These are phyloP conservation scores for Agapornis roseicollis DNA, from an alignment of 2,113 vertebrate species.

Conservation along the genomic window DNA sequence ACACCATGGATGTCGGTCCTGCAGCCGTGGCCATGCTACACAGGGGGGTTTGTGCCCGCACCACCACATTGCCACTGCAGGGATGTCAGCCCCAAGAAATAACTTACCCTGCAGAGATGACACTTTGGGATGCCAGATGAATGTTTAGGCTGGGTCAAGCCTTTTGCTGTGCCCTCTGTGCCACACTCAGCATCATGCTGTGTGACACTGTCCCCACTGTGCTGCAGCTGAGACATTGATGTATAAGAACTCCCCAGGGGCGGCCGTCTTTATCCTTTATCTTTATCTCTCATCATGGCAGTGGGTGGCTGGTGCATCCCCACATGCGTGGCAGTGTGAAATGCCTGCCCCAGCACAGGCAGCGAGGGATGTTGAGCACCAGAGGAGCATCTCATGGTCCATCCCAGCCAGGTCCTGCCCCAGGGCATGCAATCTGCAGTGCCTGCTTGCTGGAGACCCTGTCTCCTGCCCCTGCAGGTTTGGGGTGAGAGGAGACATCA, in stretches of 20 bases:
- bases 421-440: rapidly evolving
- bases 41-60: rapidly evolving
- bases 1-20: rapidly evolving
- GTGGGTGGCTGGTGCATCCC: not conserved
- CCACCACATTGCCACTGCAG: rapidly evolving
- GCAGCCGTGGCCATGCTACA: rapidly evolving
- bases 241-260: not conserved
- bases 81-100: not conserved
- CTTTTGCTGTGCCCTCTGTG: not conserved
- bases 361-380: not conserved
- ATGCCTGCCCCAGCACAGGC: not conserved
- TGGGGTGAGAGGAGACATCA: not conserved
- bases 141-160: not conserved
- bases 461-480: not conserved
- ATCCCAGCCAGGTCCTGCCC: not conserved
- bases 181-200: not conserved
- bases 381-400: not conserved
- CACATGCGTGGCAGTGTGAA: rapidly evolving
- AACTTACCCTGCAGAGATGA: not conserved
- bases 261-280: not conserved
- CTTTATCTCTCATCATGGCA: not conserved
- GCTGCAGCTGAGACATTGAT: rapidly evolving
- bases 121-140: rapidly evolving
- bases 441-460: not conserved
- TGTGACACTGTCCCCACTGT: not conserved